Evolutionary conservation across 1,140 invertebrate species (phyloP).

Genomic region (Solen grandis): DNA sequence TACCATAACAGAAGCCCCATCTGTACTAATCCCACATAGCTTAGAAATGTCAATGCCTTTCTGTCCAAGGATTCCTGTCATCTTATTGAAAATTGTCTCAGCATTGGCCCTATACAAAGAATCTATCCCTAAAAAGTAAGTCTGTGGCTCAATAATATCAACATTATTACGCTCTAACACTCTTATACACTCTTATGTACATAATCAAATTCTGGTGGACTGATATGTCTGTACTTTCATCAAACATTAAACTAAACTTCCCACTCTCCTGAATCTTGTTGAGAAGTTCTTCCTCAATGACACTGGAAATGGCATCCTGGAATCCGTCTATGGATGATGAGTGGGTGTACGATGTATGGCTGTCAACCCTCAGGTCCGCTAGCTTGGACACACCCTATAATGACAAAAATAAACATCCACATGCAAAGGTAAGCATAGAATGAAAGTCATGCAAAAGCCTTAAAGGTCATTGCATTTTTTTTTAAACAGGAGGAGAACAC

Average conservation of each 20-base stretch:
- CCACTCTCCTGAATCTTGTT: conserved; percentile 12
- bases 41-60: conserved; percentile 7
- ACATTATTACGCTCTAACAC: too few relatives aligned
- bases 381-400: conserved; percentile 17
- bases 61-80: not conserved
- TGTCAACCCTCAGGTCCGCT: not conserved
- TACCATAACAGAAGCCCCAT: conserved; percentile 40
- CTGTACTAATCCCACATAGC: conserved; percentile 22
- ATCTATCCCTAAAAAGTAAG: conserved; percentile 31
- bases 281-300: not conserved
- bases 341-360: not conserved
- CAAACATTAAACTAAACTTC: conserved; percentile 20
- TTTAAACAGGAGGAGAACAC: too few relatives aligned
- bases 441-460: too few relatives aligned
- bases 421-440: not conserved
- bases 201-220: conserved; percentile 26
- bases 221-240: too few relatives aligned
- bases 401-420: not conserved
- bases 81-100: conserved; percentile 6
- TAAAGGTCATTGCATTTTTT: too few relatives aligned
- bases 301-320: conserved; percentile 1
- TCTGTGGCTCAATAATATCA: not conserved
- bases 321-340: not conserved
- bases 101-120: conserved; percentile 16
- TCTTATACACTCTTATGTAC: not conserved